Conservation (phyloP, 2,797 vertebrate genomes). For the Meriones psammophilus region DNA sequence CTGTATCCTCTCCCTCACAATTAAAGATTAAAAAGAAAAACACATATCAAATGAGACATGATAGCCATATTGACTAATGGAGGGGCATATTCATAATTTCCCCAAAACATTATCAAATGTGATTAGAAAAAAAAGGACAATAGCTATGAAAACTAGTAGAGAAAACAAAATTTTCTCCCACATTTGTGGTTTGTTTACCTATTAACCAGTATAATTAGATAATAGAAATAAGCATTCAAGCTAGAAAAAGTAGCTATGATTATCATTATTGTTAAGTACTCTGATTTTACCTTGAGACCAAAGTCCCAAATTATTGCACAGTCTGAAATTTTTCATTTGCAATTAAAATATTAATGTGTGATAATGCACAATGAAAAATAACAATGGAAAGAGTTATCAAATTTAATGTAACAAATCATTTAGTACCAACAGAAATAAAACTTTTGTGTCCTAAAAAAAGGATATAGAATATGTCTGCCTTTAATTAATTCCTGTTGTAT, state of each 20-base stretch:
- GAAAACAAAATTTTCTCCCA: background rate
- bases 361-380: background rate
- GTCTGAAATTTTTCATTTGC: background rate
- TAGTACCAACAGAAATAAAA: background rate
- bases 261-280: background rate
- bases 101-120: background rate
- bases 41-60: too few species aligned
- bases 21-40: too few species aligned
- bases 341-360: slow-evolving; percentile 29
- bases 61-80: too few species aligned
- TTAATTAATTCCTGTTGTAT: background rate
- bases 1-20: too few species aligned
- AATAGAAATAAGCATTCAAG: background rate
- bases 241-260: background rate
- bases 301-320: background rate
- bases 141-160: background rate
- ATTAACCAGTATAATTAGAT: background rate
- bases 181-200: background rate
- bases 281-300: background rate
- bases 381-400: background rate
- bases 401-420: background rate
- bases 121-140: background rate
- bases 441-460: background rate
- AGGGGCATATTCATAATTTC: background rate
- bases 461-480: background rate